These are phyloP conservation scores for Crepidodera aurea DNA, from an alignment of 2,888 invertebrate species.

Conservation along the genomic window DNA sequence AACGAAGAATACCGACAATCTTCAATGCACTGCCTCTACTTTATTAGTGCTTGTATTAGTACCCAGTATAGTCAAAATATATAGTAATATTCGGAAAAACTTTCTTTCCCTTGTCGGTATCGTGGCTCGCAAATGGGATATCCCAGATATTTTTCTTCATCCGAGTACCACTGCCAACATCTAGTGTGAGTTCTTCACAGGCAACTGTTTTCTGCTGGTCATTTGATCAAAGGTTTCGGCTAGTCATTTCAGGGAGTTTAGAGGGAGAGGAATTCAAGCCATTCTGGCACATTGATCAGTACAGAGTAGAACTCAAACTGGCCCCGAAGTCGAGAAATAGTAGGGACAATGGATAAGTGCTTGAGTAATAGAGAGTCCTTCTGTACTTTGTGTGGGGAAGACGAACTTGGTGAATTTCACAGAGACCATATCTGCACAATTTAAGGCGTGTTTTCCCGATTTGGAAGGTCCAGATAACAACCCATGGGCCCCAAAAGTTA, in stretches of 20 bases:
- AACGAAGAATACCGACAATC: not conserved
- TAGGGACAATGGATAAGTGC: not conserved
- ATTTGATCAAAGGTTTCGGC: not conserved
- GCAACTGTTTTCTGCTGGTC: not conserved
- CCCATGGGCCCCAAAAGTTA: conserved; percentile 3
- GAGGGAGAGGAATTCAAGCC: too few relatives aligned
- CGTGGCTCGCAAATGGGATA: not conserved
- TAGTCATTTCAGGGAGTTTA: too few relatives aligned
- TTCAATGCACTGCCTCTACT: not conserved
- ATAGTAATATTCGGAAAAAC: not conserved
- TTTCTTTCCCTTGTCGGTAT: too few relatives aligned
- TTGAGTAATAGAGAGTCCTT: conserved; percentile 3
- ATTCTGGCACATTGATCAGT: not conserved
- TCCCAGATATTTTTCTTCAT: not conserved
- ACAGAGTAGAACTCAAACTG: not conserved
- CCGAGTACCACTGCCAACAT: not conserved
- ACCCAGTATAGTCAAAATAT: not conserved
- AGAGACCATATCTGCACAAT: conserved; percentile 2
- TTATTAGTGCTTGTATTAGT: not conserved
- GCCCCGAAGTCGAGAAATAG: not conserved
- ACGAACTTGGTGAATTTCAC: conserved; percentile 8
- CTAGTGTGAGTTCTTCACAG: not conserved
- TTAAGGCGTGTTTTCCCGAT: not conserved
- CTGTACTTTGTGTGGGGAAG: conserved; percentile 9
- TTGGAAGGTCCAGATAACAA: conserved; percentile 1